These are phyloP conservation scores for Eupsilia transversa DNA, from an alignment of 2,888 invertebrate species.

Conservation along the genomic window DNA sequence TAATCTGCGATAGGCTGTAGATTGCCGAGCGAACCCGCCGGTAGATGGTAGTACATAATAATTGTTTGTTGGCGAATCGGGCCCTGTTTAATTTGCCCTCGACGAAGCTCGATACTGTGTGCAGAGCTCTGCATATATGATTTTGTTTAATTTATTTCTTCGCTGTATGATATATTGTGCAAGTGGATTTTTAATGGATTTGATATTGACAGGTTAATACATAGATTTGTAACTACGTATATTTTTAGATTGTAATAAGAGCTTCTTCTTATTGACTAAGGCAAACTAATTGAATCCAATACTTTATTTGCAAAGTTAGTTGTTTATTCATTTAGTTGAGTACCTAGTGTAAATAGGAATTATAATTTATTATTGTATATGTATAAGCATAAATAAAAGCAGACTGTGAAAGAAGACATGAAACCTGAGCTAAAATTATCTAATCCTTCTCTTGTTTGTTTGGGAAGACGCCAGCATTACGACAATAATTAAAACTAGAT, in stretches of 20 bases:
- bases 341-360: too few species aligned
- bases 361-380: too few species aligned
- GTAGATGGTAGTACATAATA: conserved; percentile 40
- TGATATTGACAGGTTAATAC: background rate
- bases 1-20: conserved; percentile 19
- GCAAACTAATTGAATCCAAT: background rate
- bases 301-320: too few species aligned
- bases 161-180: conserved; percentile 30
- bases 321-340: too few species aligned
- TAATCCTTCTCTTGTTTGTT: background rate
- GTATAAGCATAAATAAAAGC: too few species aligned
- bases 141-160: conserved; percentile 59
- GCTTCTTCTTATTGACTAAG: background rate
- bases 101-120: conserved; percentile 50
- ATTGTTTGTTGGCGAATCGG: conserved; percentile 59
- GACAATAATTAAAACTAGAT: background rate
- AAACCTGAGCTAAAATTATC: background rate
- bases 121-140: conserved; percentile 41
- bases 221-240: background rate
- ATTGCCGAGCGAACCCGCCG: conserved; percentile 10
- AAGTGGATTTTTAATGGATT: conserved; percentile 41
- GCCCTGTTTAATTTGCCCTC: conserved; percentile 59
- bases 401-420: background rate
- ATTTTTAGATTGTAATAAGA: background rate
- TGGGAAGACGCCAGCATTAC: background rate